Evolutionary conservation across 2,888 invertebrate genomes (phyloP).

Genomic region (Luffia ferchaultella): DNA sequence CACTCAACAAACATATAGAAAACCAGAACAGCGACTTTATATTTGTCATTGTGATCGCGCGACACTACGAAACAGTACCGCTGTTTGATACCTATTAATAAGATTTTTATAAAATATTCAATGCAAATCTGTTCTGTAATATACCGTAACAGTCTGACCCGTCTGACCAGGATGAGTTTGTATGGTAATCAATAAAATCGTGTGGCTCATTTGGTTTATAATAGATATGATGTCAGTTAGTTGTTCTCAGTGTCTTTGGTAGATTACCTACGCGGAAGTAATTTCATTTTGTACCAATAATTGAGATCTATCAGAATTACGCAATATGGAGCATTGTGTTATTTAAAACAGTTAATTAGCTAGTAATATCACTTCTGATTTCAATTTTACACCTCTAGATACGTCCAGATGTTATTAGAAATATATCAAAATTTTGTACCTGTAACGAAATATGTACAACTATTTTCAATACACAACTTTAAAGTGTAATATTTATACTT

Average conservation of each 20-base stretch:
- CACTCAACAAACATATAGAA: slow-evolving; percentile 14
- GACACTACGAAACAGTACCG: slow-evolving; percentile 22
- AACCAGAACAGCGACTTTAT: slow-evolving; percentile 15
- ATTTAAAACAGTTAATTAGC: too few species aligned
- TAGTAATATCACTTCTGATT: too few species aligned
- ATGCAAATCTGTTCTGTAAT: slow-evolving; percentile 27
- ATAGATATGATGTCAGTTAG: background rate
- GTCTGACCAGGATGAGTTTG: slow-evolving; percentile 37
- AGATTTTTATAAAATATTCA: slow-evolving; percentile 13
- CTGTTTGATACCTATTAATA: background rate
- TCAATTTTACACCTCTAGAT: background rate
- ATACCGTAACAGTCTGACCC: slow-evolving; percentile 31
- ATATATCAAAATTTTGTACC: background rate
- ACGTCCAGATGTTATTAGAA: background rate
- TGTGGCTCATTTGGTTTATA: background rate
- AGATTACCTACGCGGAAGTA: background rate
- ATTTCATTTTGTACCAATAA: background rate
- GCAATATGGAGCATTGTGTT: too few species aligned
- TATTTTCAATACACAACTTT: too few species aligned
- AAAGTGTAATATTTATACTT: too few species aligned
- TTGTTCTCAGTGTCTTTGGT: background rate
- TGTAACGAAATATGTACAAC: background rate
- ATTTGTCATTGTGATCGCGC: slow-evolving; percentile 18
- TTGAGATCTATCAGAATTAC: background rate
- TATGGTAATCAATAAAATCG: slow-evolving; percentile 1